Percentiles rank a stretch among this genome's conserved stretches.
These are phyloP conservation scores for Acleris literana DNA, from an alignment of 2,888 invertebrate genomes.

Conservation along the genomic window DNA sequence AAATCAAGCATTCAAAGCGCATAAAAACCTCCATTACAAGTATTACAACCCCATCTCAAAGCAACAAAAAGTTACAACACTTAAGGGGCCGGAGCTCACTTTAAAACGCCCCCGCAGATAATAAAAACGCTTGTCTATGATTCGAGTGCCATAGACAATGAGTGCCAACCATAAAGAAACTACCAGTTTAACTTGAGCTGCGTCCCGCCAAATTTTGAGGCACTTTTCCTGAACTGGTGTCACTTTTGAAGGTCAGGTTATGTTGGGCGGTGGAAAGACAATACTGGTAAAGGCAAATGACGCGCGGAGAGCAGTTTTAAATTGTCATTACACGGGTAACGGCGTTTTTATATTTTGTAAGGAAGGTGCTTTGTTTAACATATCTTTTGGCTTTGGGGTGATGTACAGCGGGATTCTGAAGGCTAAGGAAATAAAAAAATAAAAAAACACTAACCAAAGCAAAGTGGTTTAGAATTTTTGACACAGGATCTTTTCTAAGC, in stretches of 20 bases:
- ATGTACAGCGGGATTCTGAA: conserved; percentile 50
- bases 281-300: conserved; percentile 70
- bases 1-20: conserved; percentile 41
- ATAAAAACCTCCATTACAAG: conserved; percentile 40
- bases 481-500: neutral
- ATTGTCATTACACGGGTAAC: conserved; percentile 78
- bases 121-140: conserved; percentile 78
- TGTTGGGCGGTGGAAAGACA: conserved; percentile 58
- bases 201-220: conserved; percentile 24
- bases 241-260: conserved; percentile 44
- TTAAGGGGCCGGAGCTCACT: conserved; percentile 67
- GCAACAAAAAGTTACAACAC: conserved; percentile 66
- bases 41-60: conserved; percentile 60
- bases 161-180: conserved; percentile 66
- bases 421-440: neutral
- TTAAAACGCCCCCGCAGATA: conserved; percentile 78
- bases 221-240: neutral
- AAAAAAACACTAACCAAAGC: neutral
- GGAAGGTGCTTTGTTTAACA: conserved; percentile 69
- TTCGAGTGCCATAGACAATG: conserved; percentile 73
- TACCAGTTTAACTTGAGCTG: conserved; percentile 51
- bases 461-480: neutral
- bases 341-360: conserved; percentile 69
- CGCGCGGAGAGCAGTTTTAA: conserved; percentile 73
- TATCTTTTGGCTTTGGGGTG: conserved; percentile 54